phyloP scores from a whole-genome alignment of 2,113 vertebrate genomes.

The human (Homo sapiens) region GRCh38 chr14:72666501-72667000 shows the following conservation, averaged over 20 bases:
- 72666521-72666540: neutral
- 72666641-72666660: neutral
- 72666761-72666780: neutral
- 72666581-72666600: neutral
- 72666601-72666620: neutral
- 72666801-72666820: constrained; percentile 18
- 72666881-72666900: constrained; percentile 63
- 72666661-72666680: neutral
- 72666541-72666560: neutral
- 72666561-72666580: constrained; percentile 21
- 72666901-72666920: constrained; percentile 70
- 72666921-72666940: constrained; percentile 68
- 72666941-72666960: constrained; percentile 75
- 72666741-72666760: neutral
- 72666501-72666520: neutral
- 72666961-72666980: constrained; percentile 65
- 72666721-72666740: neutral
- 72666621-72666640: neutral
- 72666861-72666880: constrained; percentile 10
- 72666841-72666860: constrained; percentile 36
- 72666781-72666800: constrained; percentile 48
- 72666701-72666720: neutral
- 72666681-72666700: neutral
- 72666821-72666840: neutral
- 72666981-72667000: constrained; percentile 61